Conservation (phyloP, 2,888 invertebrate species). For the Muscina levida region DNA sequence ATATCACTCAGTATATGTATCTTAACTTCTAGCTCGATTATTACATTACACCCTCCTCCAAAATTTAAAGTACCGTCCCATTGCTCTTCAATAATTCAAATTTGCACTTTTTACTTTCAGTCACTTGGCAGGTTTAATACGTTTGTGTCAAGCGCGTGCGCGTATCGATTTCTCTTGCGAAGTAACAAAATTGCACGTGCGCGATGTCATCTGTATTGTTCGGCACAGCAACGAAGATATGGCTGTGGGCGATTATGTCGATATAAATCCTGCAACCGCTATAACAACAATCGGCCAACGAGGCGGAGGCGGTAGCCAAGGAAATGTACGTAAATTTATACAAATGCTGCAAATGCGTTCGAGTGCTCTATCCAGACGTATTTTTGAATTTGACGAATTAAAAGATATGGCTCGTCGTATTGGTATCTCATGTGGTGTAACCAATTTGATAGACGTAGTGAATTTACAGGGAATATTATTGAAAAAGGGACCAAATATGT, state of each 20-base stretch:
- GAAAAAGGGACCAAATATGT: conserved; percentile 88
- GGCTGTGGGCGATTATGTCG: conserved; percentile 82
- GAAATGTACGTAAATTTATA: conserved; percentile 86
- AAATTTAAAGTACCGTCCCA: too few relatives aligned
- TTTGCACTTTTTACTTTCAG: conserved; percentile 77
- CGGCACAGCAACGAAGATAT: conserved; percentile 89
- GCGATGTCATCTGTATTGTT: conserved; percentile 92
- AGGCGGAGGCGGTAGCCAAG: conserved; percentile 35
- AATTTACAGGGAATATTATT: conserved; percentile 93
- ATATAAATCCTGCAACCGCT: conserved; percentile 83
- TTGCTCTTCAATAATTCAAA: too few relatives aligned
- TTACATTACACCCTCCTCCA: too few relatives aligned
- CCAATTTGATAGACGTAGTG: conserved; percentile 87
- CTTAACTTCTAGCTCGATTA: too few relatives aligned
- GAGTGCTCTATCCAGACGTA: conserved; percentile 84
- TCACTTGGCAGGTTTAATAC: conserved; percentile 93
- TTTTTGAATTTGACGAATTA: conserved; percentile 89
- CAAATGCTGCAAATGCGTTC: conserved; percentile 85
- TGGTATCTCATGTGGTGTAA: conserved; percentile 82
- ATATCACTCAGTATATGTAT: too few relatives aligned
- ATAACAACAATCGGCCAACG: conserved; percentile 85
- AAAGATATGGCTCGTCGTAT: conserved; percentile 85
- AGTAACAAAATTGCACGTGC: conserved; percentile 89
- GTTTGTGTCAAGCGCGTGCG: conserved; percentile 93
- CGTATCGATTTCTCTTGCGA: conserved; percentile 91